Base-by-base conservation (phyloP, 2,797 vertebrate species). In the Austrolebias charrua region DNA sequence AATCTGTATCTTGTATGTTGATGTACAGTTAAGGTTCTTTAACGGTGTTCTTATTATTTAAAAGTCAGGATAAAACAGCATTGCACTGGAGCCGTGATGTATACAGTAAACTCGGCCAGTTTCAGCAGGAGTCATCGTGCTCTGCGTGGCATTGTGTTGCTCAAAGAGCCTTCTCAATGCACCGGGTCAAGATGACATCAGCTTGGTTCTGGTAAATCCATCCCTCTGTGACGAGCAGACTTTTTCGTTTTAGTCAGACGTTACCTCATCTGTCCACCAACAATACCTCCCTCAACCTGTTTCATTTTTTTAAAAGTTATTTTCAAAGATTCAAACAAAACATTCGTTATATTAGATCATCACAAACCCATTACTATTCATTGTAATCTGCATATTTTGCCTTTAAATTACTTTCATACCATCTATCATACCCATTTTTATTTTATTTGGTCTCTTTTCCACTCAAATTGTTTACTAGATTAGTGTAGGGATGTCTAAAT, bases 171-270 rank as follows among this genome's bases (percentile, higher is more conserved):
- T 48, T 76, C 53, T 55, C 55, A 72, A 79, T 75, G 76, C 71
- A 66, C 74, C 82, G 71, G 80, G 35, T 11, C 9, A 56, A 46
- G 69, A 78, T 88, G 87, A 89, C 85, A 88, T 89, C 88, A 90
- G 78, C 81, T 81, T 46, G n/a, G 76, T 86, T 86, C 83, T 85
- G 79, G 82, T 71, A 86, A 86, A 83, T 66, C 81, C 68, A 56
- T 28, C 3, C 51, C 54, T 55, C 57, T 59, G 46, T 79, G 63
- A 72, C 52, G 20, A 74, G 59, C 81, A 85, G 76, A 80, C 71
- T 47, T 68, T 72, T 42, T 35, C 10, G 9, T 10, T 38, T 38
- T 38, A 10, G 60, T 78, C 82, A 87, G 87, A 89, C 90, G 82
- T 90, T 83, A 89, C 83, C 84, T 89, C 89, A 89, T 76, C 70